A percentile compares a stretch with the other conserved stretches of the same genome.
Evolutionary conservation across 1,140 invertebrate genomes (phyloP).

Genomic region (Ruditapes philippinarum): DNA sequence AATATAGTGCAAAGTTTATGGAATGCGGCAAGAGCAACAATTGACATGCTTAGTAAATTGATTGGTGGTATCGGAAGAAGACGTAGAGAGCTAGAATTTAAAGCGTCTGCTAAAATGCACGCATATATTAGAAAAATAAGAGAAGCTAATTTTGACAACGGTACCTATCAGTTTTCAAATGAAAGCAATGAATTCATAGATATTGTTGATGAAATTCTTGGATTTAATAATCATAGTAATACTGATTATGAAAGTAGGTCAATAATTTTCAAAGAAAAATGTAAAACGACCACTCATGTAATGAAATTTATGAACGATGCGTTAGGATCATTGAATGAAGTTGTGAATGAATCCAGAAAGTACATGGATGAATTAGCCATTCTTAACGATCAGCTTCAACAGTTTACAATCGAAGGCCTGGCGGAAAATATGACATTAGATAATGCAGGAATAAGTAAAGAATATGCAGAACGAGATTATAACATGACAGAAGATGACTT

Average conservation of each 20-base stretch:
- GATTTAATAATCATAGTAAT: neutral
- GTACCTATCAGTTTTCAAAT: neutral
- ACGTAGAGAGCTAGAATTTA: slow-evolving; percentile 31
- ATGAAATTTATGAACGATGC: slow-evolving; percentile 26
- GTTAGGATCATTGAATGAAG: neutral
- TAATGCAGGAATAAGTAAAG: slow-evolving; percentile 9
- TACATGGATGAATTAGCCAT: neutral
- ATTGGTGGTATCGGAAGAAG: slow-evolving; percentile 26
- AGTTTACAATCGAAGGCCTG: neutral
- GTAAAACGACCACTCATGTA: neutral
- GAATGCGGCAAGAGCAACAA: slow-evolving; percentile 56
- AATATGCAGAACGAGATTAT: slow-evolving; percentile 23
- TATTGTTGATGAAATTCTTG: slow-evolving; percentile 24
- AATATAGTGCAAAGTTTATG: slow-evolving; percentile 60
- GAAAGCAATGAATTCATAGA: slow-evolving; percentile 7
- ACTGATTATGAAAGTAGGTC: neutral
- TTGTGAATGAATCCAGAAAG: slow-evolving; percentile 22
- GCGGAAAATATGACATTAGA: slow-evolving; percentile 1
- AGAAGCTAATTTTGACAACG: neutral
- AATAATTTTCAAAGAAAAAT: slow-evolving; percentile 42
- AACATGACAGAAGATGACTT: slow-evolving; percentile 19
- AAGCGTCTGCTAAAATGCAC: slow-evolving; percentile 11
- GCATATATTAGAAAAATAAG: neutral
- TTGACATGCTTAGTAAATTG: slow-evolving; percentile 26
- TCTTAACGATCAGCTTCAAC: neutral